Base-by-base conservation (phyloP, 1,140 invertebrate species). In the Panulirus ornatus region DNA sequence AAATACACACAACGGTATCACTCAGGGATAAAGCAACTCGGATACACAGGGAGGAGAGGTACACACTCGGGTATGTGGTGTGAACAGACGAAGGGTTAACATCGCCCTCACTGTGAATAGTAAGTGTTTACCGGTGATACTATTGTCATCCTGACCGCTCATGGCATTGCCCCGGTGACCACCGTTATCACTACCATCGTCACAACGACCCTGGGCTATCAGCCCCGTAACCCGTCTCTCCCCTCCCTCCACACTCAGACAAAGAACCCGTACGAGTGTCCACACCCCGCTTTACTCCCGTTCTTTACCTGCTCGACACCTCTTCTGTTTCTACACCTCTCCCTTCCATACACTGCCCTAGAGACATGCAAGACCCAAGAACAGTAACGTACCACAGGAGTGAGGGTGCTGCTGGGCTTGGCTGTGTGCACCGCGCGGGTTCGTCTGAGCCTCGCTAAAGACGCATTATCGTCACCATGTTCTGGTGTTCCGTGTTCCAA, bases 201-300 rank as follows among this genome's bases (percentile, higher is more conserved):
- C 19, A 58, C 22, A 11, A 58, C 22, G 11, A 22, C 11, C 54
- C 11, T 0, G 2, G 14, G 14, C 54, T 58, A 58, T 19, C 54
- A 58, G 19, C 54, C 54, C 54, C 54, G 19, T 58, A 58, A 11
- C 14, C 54, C n/a, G 27, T 30, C 58, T 66, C 22, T 22, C 58
- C 58, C 16, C 58, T 27, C 58, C 5, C 58, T 19, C 11, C 54
- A 16, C 54, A 58, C 58, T 6, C 2, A 66, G 58, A 66, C 58
- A 66, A 66, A 66, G 58, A 30, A 27, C 58, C 58, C 58, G n/a
- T 66, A 66, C 58, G n/a, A 66, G 27, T 30, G n/a, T 66, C 30
- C 27, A 66, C 58, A 66, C 58, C 58, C 30, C 16, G 8, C 0
- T 66, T 16, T 66, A n/a, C n/a, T 6, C 30, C 5, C 30, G 11